Evolutionary conservation across 2,797 vertebrate genomes (phyloP).

Genomic region (Rhinichthys osculus): DNA sequence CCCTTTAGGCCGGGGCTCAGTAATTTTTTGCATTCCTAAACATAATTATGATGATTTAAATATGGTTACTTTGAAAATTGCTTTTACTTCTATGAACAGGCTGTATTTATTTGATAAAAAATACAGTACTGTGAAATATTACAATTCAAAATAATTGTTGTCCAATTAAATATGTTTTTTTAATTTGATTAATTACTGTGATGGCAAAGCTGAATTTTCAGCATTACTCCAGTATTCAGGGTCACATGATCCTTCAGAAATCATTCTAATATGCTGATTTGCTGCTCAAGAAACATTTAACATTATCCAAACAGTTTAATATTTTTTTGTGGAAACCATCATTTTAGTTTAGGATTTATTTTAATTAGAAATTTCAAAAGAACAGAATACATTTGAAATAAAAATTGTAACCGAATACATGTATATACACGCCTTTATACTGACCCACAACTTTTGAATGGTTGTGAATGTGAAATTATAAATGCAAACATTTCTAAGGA

Average conservation of each 20-base stretch:
- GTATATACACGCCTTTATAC: background rate
- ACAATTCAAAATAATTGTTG: background rate
- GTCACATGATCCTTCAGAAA: background rate
- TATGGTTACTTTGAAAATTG: background rate
- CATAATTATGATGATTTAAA: background rate
- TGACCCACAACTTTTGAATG: background rate
- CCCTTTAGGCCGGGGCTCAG: too few species aligned
- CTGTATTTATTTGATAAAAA: background rate
- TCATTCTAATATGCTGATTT: background rate
- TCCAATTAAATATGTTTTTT: background rate
- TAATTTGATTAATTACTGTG: background rate
- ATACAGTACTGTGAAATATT: background rate
- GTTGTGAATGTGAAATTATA: background rate
- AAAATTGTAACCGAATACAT: background rate
- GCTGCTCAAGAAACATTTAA: background rate
- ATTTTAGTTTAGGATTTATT: background rate
- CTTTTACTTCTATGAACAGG: background rate
- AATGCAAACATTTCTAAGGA: background rate
- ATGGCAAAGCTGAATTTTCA: background rate
- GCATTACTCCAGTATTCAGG: background rate
- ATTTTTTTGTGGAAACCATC: background rate
- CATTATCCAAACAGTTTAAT: background rate
- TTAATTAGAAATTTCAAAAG: background rate
- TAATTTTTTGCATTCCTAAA: background rate
- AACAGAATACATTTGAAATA: background rate